phyloP scores from a whole-genome alignment of 2,113 vertebrate species.

The Perca schrenkii region DNA sequence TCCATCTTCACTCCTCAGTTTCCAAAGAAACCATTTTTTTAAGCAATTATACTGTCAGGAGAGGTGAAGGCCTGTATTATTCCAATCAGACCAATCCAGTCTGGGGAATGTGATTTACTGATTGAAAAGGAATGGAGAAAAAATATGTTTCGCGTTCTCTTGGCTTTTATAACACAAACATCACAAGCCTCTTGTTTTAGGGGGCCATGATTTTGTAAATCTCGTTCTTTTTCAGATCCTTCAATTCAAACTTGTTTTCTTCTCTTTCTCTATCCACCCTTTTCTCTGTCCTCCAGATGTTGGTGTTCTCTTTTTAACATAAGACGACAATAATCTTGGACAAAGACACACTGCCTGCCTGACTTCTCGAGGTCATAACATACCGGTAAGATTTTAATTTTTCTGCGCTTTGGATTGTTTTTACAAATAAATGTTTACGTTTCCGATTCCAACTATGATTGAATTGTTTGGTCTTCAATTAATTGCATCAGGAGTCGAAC shows the following conservation, averaged over 20 bases:
- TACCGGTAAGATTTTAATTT: background rate
- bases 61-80: background rate
- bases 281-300: slow-evolving; percentile 25
- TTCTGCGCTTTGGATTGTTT: background rate
- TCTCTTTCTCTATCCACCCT: background rate
- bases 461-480: background rate
- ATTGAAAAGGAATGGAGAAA: background rate
- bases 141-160: background rate
- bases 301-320: slow-evolving; percentile 6
- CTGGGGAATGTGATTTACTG: background rate
- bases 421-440: background rate
- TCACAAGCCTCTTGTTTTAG: background rate
- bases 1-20: background rate
- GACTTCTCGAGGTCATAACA: background rate
- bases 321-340: background rate
- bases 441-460: background rate
- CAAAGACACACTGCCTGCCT: background rate
- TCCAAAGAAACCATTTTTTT: background rate
- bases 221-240: background rate
- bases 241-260: background rate
- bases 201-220: background rate
- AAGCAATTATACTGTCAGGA: background rate
- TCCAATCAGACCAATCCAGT: background rate
- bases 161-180: background rate
- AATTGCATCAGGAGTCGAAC: background rate